These are phyloP conservation scores for Bilobella aurantiaca DNA, from an alignment of 1,140 invertebrate species.

Conservation along the genomic window DNA sequence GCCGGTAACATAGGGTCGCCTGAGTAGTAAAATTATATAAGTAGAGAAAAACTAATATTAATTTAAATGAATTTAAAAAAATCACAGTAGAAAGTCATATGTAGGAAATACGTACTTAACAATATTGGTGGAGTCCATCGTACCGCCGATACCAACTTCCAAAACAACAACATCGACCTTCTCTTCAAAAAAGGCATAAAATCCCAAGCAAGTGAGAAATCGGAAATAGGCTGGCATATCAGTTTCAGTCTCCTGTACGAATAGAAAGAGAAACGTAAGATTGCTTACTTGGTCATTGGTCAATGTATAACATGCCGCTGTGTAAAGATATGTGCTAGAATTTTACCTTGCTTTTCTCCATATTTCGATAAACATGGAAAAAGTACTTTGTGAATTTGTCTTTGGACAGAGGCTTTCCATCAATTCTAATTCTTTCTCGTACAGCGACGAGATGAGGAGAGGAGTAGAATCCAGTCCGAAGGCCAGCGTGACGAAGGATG, in stretches of 20 bases:
- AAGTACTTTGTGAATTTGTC: constrained; percentile 69
- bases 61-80: constrained; percentile 1
- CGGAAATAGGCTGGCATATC: constrained; percentile 91
- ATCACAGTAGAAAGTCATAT: neutral
- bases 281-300: too few relatives aligned
- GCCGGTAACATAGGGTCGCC: constrained; percentile 68
- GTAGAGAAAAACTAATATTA: too few relatives aligned
- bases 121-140: constrained; percentile 89
- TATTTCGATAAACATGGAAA: constrained; percentile 62
- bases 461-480: constrained; percentile 86
- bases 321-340: too few relatives aligned
- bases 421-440: constrained; percentile 81
- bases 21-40: constrained; percentile 34
- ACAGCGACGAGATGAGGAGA: constrained; percentile 90
- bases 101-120: constrained; percentile 49
- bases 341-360: constrained; percentile 47
- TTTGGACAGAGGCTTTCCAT: constrained; percentile 65
- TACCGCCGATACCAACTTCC: constrained; percentile 95
- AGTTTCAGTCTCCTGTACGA: constrained; percentile 47
- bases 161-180: constrained; percentile 85
- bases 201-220: constrained; percentile 84
- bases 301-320: too few relatives aligned
- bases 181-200: constrained; percentile 75
- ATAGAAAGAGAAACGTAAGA: too few relatives aligned
- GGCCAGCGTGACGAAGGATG: constrained; percentile 73